Evolutionary conservation across 2,113 vertebrate genomes (phyloP).

Genomic region (Istiophorus platypterus): DNA sequence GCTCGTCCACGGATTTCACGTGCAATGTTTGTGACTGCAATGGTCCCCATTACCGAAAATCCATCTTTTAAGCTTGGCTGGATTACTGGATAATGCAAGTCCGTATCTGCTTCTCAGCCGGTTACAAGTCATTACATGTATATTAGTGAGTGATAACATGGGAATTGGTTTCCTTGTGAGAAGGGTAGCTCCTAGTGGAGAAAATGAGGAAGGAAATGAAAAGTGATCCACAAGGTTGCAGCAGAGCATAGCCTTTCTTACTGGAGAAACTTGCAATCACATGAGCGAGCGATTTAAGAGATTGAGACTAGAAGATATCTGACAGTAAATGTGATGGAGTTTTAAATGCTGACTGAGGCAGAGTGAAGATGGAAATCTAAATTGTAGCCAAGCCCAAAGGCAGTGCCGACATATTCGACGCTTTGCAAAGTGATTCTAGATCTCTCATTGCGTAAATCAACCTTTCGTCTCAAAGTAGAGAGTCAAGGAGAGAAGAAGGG

Average conservation of each 20-base stretch:
- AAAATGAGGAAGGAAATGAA: slow-evolving; percentile 67
- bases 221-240: slow-evolving; percentile 55
- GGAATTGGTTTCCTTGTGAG: slow-evolving; percentile 68
- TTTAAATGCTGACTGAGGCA: slow-evolving; percentile 45
- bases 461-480: slow-evolving; percentile 48
- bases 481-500: slow-evolving; percentile 11
- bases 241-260: slow-evolving; percentile 29
- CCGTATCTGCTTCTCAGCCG: slow-evolving; percentile 44
- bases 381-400: slow-evolving; percentile 26
- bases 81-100: slow-evolving; percentile 45
- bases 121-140: slow-evolving; percentile 70
- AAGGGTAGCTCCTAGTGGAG: slow-evolving; percentile 60
- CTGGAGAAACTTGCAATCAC: slow-evolving; percentile 37
- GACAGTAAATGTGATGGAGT: slow-evolving; percentile 24
- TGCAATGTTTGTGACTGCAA: slow-evolving; percentile 46
- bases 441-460: slow-evolving; percentile 65
- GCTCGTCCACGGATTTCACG: slow-evolving; percentile 55
- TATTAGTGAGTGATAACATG: slow-evolving; percentile 65
- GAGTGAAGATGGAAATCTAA: slow-evolving; percentile 56
- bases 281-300: slow-evolving; percentile 32
- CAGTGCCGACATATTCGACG: slow-evolving; percentile 41
- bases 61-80: slow-evolving; percentile 47
- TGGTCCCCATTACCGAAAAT: slow-evolving; percentile 39
- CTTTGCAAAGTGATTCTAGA: slow-evolving; percentile 57
- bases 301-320: slow-evolving; percentile 15